Percentiles rank a stretch among this genome's conserved stretches.
These are phyloP conservation scores for Pammene aurita DNA, from an alignment of 2,888 invertebrate species.

Conservation along the genomic window DNA sequence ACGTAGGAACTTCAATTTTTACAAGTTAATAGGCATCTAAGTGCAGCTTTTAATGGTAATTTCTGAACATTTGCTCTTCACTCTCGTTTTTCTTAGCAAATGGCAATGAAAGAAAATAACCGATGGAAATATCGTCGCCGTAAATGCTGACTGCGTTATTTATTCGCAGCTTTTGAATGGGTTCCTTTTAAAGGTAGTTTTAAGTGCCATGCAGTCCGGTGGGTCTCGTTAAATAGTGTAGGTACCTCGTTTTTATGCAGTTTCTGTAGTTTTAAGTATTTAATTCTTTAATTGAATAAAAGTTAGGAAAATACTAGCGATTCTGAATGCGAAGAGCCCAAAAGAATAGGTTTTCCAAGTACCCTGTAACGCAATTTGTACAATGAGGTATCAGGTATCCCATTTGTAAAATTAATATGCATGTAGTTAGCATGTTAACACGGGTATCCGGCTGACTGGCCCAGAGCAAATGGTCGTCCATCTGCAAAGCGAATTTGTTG, in stretches of 20 bases:
- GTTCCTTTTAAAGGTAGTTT: constrained; percentile 77
- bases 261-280: not conserved
- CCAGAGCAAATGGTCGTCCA: not conserved
- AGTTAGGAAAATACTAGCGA: no score
- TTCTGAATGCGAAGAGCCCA: no score
- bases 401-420: no score
- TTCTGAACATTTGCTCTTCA: constrained; percentile 28
- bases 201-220: constrained; percentile 70
- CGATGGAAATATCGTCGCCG: constrained; percentile 63
- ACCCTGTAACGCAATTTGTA: no score
- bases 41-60: constrained; percentile 25
- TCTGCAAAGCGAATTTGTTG: constrained; percentile 23
- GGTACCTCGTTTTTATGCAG: constrained; percentile 23
- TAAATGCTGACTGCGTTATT: constrained; percentile 75
- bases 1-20: constrained; percentile 15
- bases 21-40: constrained; percentile 22
- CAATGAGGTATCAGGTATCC: no score
- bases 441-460: not conserved
- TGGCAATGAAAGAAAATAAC: constrained; percentile 70
- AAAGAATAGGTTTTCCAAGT: no score
- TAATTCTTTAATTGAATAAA: no score
- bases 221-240: constrained; percentile 57
- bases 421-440: no score
- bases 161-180: constrained; percentile 76
- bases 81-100: constrained; percentile 41